A percentile compares a stretch with the other conserved stretches of the same genome.
Conservation (phyloP, 2,888 invertebrate species). For the Euclidia mi region DNA sequence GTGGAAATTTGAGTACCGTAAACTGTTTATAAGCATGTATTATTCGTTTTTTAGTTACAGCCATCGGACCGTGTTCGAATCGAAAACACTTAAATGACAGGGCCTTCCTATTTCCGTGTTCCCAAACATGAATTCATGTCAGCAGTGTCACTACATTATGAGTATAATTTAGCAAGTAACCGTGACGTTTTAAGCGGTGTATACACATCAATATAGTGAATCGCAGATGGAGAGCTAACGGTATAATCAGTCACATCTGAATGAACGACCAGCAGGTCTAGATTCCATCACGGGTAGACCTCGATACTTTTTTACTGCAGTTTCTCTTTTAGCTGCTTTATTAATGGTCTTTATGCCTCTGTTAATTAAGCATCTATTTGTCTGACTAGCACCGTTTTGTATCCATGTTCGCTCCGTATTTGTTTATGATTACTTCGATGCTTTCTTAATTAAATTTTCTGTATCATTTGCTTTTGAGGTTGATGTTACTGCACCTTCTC, state of each 20-base stretch:
- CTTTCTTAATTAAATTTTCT: slow-evolving; percentile 51
- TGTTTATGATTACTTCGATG: slow-evolving; percentile 46
- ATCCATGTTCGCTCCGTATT: slow-evolving; percentile 37
- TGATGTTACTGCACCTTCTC: slow-evolving; percentile 21
- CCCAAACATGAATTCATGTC: slow-evolving; percentile 29
- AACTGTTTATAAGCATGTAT: too few relatives aligned
- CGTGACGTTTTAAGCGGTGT: slow-evolving; percentile 42
- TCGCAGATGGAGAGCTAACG: slow-evolving; percentile 48
- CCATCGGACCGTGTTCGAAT: background rate
- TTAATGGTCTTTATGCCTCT: slow-evolving; percentile 60
- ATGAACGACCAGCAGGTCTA: slow-evolving; percentile 67
- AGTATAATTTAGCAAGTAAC: slow-evolving; percentile 34
- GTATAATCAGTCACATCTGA: slow-evolving; percentile 68
- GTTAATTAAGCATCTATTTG: slow-evolving; percentile 60
- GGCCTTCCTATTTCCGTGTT: slow-evolving; percentile 1
- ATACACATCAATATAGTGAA: slow-evolving; percentile 40
- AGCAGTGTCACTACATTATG: slow-evolving; percentile 18
- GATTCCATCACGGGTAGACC: slow-evolving; percentile 74
- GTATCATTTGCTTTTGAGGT: slow-evolving; percentile 41
- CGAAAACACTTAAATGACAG: background rate
- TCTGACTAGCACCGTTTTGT: slow-evolving; percentile 24
- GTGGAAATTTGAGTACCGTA: too few relatives aligned
- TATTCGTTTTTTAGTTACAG: too few relatives aligned
- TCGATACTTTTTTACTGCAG: slow-evolving; percentile 75
- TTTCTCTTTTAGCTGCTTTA: slow-evolving; percentile 76